Evolutionary conservation across 2,797 vertebrate species (phyloP), one percentile per base, ranked within the genome.

Genomic region (Anas georgica): DNA sequence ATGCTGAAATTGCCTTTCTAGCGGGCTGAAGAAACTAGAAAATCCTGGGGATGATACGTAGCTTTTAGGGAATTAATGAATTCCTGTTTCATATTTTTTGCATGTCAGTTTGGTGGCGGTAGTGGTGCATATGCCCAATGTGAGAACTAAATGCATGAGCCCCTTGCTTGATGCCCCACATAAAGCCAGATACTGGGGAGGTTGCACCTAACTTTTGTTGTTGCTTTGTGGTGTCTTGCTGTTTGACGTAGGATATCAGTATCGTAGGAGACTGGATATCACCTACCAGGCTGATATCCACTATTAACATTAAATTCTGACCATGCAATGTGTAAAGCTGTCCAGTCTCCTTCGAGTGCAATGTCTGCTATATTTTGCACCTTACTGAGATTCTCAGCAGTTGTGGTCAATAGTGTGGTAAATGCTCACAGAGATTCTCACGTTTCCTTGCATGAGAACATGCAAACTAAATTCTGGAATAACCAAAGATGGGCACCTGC

Each of bases 101-200:
- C 99, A 99, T 99, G 99, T 98, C 70, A 97, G 97, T 98, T 97
- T 95, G 95, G 98, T 98, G 98, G 97, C 92, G 96, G 98, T 98
- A 98, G 98, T 96, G 94, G 97, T 98, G 98, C 97, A 94, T 98
- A 97, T 96, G 97, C 97, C 97, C 98, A 98, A 97, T 97, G 97
- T 98, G 98, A 98, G 98, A 98, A 98, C 96, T 97, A 98, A 98
- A 98, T 99, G 99, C 99, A 99, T 99, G 99, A 99, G 95, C 94
- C 98, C 98, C 98, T 98, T 98, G 98, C 98, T 98, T 98, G 98
- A 98, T 98, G 98, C 98, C 99, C 98, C 99, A 98, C 99, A 99
- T 98, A 97, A 98, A 98, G 98, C 99, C 98, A 98, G 99, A 99
- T 98, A 98, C 98, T 94, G 98, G 98, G 99, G 99, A 99, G 98